A percentile compares a stretch with the other conserved stretches of the same genome.
Evolutionary conservation across 2,797 vertebrate species (phyloP).

Genomic region (Microchirus variegatus): DNA sequence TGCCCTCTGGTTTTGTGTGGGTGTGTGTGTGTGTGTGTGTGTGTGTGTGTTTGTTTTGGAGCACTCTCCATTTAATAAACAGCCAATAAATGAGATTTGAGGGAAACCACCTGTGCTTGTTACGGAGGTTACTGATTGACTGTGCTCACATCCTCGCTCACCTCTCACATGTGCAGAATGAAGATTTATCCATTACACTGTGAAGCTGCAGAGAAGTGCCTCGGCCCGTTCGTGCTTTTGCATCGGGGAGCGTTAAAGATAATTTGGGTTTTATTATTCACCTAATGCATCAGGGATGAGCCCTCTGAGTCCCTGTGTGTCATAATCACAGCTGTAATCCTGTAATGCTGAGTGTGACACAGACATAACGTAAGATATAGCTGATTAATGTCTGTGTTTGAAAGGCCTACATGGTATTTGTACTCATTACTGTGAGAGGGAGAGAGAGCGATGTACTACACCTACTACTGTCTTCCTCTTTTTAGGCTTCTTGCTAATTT

Average conservation of each 20-base stretch:
- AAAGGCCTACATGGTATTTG: constrained; percentile 47
- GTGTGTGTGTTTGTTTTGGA: not conserved
- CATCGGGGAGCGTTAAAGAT: constrained; percentile 45
- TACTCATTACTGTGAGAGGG: constrained; percentile 54
- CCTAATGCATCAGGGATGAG: constrained; percentile 44
- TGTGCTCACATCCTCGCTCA: constrained; percentile 1
- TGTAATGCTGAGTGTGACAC: constrained; percentile 31
- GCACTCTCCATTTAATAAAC: constrained; percentile 34
- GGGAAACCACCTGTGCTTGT: constrained; percentile 11
- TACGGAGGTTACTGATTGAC: constrained; percentile 35
- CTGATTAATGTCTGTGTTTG: constrained; percentile 31
- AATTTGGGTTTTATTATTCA: constrained; percentile 61
- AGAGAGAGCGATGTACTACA: constrained; percentile 5
- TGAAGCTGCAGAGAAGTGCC: constrained; percentile 7
- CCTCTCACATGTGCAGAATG: constrained; percentile 46
- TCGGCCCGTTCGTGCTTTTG: constrained; percentile 29
- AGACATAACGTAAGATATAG: constrained; percentile 41
- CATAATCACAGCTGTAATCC: constrained; percentile 46
- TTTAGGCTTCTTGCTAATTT: constrained; percentile 38
- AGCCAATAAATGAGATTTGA: constrained; percentile 36
- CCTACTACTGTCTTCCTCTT: constrained; percentile 16
- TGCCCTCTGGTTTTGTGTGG: not conserved
- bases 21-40: not conserved
- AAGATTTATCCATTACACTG: constrained; percentile 44
- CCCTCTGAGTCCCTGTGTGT: constrained; percentile 53